These are phyloP conservation scores for Tiaroga cobitis DNA, from an alignment of 2,797 vertebrate species.

Conservation along the genomic window DNA sequence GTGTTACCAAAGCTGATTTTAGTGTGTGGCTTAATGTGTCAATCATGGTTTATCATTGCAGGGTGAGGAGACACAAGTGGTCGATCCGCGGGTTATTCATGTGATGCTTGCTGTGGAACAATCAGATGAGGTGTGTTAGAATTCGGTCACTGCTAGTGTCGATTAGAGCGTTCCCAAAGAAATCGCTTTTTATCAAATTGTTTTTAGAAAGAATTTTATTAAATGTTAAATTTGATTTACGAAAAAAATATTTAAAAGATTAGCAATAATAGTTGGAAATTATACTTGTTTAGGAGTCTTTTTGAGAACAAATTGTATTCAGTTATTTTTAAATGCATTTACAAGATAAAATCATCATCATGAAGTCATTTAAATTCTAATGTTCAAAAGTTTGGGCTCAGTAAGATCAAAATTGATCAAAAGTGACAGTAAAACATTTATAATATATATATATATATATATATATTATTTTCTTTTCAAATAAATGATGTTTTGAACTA, in stretches of 20 bases:
- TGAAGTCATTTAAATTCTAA: not conserved
- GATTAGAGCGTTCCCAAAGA: not conserved
- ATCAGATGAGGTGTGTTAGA: slow-evolving; percentile 81
- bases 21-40: not conserved
- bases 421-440: not conserved
- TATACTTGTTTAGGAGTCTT: not conserved
- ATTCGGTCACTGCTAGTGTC: not conserved
- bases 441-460: too few relatives aligned
- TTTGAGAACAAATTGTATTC: not conserved
- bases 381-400: not conserved
- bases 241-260: not conserved
- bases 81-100: slow-evolving; percentile 95
- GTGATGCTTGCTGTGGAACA: slow-evolving; percentile 87
- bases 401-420: not conserved
- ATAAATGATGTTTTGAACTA: too few relatives aligned
- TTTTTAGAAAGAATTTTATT: not conserved
- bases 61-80: slow-evolving; percentile 90
- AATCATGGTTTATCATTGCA: slow-evolving; percentile 60
- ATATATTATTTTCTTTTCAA: too few relatives aligned
- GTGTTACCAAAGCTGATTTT: not conserved
- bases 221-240: not conserved
- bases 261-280: not conserved
- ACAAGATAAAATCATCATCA: too few relatives aligned
- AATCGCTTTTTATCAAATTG: not conserved
- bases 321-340: not conserved